Evolutionary conservation across 1,140 invertebrate genomes (phyloP), one percentile per base, ranked within the genome.

Genomic region (Scylla paramamosain): DNA sequence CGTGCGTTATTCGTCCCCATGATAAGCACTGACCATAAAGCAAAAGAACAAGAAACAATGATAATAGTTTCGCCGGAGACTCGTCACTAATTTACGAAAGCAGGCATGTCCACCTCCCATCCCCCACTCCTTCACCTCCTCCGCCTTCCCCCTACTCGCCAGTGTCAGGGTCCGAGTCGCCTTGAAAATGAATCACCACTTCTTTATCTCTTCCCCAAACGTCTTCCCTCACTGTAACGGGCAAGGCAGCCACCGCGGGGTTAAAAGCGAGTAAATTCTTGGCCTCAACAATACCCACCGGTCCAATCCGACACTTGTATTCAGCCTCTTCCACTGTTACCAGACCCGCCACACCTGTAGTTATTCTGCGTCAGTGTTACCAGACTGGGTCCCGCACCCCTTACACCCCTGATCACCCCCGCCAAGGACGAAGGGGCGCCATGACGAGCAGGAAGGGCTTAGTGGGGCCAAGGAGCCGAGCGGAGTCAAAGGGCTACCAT

Each of bases 401-500:
- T 12, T 29, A 87, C 48, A 52, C n/a, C 31, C 83, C 16, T 39
- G 8, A 29, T 20, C 92, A 46, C n/a, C 25, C 67, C 46, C 48
- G 67, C 90, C 59, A 91, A 46, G 39, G 84, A 31, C 31, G 84
- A 39, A 20, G 84, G 31, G 84, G 31, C 84, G n/a, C 31, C 84
- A 87, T 46, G 84, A 87, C 84, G 46, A 45, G 25, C 87, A 39
- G 39, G 39, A 48, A 87, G 45, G 46, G 28, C 29, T 91, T 91
- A 91, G 46, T 7, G 20, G 46, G 31, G 89, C 10, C 46, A 28
- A 91, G 48, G 46, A 67, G n/a, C 46, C 59, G 89, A 14, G n/a
- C 32, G 45, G 88, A 45, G 86, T 89, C 83, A 93, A 93, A 87
- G 93, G 93, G 93, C 93, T 93, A 84, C n/a, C 86, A 91, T 91